These are phyloP conservation scores for Pavo muticus DNA, from an alignment of 2,113 vertebrate species.

Conservation along the genomic window DNA sequence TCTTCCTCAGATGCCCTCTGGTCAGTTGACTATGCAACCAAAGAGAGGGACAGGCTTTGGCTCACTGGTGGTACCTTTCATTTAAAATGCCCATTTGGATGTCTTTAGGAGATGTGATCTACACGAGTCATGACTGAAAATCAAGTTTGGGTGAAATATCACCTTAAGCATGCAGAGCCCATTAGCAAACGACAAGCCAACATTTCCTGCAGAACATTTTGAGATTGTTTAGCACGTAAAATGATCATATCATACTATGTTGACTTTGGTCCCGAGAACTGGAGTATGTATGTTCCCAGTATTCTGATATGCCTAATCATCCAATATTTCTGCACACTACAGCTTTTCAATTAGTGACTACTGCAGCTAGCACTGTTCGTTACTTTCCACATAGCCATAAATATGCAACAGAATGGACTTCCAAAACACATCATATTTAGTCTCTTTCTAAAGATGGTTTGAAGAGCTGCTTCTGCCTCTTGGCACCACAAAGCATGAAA, in stretches of 20 bases:
- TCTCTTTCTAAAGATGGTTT: not conserved
- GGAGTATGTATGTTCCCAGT: not conserved
- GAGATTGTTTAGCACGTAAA: not conserved
- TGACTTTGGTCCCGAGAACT: not conserved
- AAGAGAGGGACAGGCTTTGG: rapidly evolving
- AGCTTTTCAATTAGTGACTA: not conserved
- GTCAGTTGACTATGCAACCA: not conserved
- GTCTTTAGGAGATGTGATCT: not conserved
- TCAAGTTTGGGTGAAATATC: rapidly evolving
- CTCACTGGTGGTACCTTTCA: not conserved
- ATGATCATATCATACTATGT: rapidly evolving
- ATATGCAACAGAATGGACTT: not conserved
- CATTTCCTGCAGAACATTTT: not conserved
- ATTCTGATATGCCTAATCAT: not conserved
- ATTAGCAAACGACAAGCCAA: not conserved
- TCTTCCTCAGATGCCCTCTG: not conserved
- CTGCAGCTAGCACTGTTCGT: not conserved
- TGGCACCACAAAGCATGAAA: not conserved
- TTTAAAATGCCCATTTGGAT: not conserved
- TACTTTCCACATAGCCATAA: not conserved
- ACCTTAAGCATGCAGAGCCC: not conserved
- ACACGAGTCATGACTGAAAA: not conserved
- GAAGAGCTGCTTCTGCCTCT: not conserved
- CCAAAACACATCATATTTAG: not conserved
- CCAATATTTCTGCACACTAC: not conserved